Base-by-base conservation (phyloP, 2,797 vertebrate species). In the Enteromius paludinosus region DNA sequence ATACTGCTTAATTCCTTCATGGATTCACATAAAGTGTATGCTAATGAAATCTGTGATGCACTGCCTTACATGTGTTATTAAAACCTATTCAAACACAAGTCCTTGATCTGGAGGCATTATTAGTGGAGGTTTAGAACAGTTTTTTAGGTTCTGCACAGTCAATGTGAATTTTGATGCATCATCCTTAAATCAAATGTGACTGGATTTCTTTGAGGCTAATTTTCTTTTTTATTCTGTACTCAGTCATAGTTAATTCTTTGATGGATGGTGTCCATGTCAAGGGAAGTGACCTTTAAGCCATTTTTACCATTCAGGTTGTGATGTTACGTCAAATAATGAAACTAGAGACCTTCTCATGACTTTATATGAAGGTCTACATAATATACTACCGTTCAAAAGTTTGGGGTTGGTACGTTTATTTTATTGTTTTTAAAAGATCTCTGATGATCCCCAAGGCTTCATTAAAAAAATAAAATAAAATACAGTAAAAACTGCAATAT, bases 11-110 rank as follows among this genome's bases (percentile, higher is more conserved):
- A 78, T 81, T 81, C 17, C 79, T 35, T 41, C 5, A 43, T 69
- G 65, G 81, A 77, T 76, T 77, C 9, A 69, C 56, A 41, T 76
- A 23, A 69, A 83, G 64, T 61, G 28, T 69, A 77, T 70, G 62
- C 38, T 77, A 77, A 77, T 59, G 28, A 76, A 66, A 56, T 35
- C 64, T 68, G 25, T 8, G 71, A 76, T 33, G 33, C 8, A 3
- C 72, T 68, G 62, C 49, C 52, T 75, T 28, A 41, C 52, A 47
- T 62, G 18, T 4, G 9, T 15, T 69, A 38, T 33, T 28, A 38
- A 78, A 69, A 52, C 33, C 5, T 20, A 69, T 45, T 82, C 23
- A 54, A 41, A 41, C 17, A 30, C 41, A 1, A 64, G 20, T 38
- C 45, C 20, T 49, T 81, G 45, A 74, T 74, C 79, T 56, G n/a